Evolutionary conservation across 1,140 invertebrate species (phyloP).

Genomic region (Zaprionus vittiger): DNA sequence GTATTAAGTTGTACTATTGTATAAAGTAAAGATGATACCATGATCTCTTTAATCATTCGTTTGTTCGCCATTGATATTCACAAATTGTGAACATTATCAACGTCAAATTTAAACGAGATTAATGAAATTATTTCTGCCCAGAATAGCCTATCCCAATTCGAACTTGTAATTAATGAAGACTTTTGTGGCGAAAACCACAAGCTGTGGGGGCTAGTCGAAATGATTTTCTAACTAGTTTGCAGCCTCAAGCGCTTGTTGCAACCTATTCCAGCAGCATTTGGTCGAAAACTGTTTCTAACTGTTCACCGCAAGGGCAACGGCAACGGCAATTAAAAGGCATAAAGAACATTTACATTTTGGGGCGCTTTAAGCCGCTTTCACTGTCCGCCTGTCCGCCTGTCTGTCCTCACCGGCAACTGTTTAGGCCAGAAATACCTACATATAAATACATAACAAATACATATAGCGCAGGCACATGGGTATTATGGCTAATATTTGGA

Average conservation of each 20-base stretch:
- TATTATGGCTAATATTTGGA: slow-evolving; percentile 59
- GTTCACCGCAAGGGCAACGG: slow-evolving; percentile 38
- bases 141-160: not conserved
- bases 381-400: slow-evolving; percentile 26
- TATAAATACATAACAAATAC: not conserved
- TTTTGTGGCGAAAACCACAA: slow-evolving; percentile 12
- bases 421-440: slow-evolving; percentile 30
- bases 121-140: not conserved
- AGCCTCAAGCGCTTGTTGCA: slow-evolving; percentile 4
- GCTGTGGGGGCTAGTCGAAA: slow-evolving; percentile 28
- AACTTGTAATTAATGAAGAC: slow-evolving; percentile 14
- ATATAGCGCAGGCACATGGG: not conserved
- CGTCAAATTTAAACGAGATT: not conserved
- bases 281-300: slow-evolving; percentile 16
- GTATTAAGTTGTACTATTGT: too few species aligned
- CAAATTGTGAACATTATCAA: not conserved
- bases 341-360: slow-evolving; percentile 66
- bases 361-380: slow-evolving; percentile 65
- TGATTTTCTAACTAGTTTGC: not conserved
- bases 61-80: not conserved
- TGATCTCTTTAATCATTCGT: too few species aligned
- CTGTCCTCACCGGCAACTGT: slow-evolving; percentile 22
- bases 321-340: slow-evolving; percentile 64
- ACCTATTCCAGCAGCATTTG: slow-evolving; percentile 16
- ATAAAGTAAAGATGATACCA: too few species aligned